Evolutionary conservation across 1,140 invertebrate genomes (phyloP), one percentile per base, ranked within the genome.

Genomic region (Amyelois transitella): DNA sequence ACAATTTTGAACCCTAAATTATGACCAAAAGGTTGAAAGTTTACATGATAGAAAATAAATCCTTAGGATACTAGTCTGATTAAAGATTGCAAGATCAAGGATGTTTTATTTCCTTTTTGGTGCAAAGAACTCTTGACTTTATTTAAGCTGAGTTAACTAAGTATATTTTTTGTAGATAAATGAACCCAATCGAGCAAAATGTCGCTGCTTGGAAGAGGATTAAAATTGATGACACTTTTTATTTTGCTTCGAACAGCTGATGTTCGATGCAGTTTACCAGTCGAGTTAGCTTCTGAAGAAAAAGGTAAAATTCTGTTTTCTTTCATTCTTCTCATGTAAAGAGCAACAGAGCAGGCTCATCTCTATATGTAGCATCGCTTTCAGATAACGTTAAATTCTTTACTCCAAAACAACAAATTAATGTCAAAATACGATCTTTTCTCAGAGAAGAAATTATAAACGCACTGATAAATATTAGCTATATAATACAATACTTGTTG

Each of bases 191-290:
- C 68, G 62, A 75, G 76, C 69, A 74, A 68, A 60, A 87, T 87
- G 54, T 55, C 66, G 69, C 68, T 71, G 71, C 69, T 69, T 75
- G 69, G 77, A 84, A 70, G 77, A 72, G 70, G 72, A 62, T 69
- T 76, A 72, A 75, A 64, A 62, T 65, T 71, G 54, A 71, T 80
- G 51, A 60, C 77, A 66, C 65, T 82, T 62, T 70, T 82, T 64
- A 79, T 84, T 69, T 78, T 81, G 70, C 84, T 72, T 76, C 77
- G 79, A 73, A 77, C 71, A 85, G 81, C 77, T 85, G 81, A 85
- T 84, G 71, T 85, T 63, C 24, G 71, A 48, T 64, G 67, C 57
- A 86, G 83, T 59, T 55, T 86, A 25, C 83, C 83, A 5, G 74
- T 87, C 45, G 84, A 87, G 59, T 61, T 87, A 54, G 75, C 79